Evolutionary conservation across 2,888 invertebrate species (phyloP), one percentile per base, ranked within the genome.

Genomic region (Agrotis ipsilon): DNA sequence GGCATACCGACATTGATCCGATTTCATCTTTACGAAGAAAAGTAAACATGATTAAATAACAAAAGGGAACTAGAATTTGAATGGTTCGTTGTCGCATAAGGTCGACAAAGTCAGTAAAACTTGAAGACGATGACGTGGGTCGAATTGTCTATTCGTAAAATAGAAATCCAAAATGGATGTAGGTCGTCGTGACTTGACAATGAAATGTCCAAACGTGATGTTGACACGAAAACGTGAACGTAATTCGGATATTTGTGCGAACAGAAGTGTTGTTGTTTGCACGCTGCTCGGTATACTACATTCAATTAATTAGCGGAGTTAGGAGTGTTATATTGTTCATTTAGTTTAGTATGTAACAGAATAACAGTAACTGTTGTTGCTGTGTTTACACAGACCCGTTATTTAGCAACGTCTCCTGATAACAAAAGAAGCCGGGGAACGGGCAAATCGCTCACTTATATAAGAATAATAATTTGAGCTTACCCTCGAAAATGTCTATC

Each of bases 121-220:
- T 70, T 68, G 43, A 75, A 76, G 66, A 76, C 58, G 61, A 78
- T 86, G 83, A 88, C 83, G 85, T 83, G 83, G 78, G 81, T 84
- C 64, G 81, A 82, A 85, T 83, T 83, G 83, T 85, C 84, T 86
- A 85, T 89, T 84, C 80, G 79, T 77, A 75, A 88, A 89, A 88
- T 88, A 89, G 88, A 89, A 89, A 89, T 89, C 85, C 83, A 89
- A 89, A 87, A 89, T 89, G 82, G 82, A 89, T 89, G 86, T 90
- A 86, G 90, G 90, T 87, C 89, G 86, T 85, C 81, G 87, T 86
- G 87, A 88, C 86, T 87, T 86, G 90, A 90, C 92, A 92, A 90
- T 91, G 86, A 87, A 87, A 91, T 89, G 84, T 85, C 82, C 86
- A 87, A 92, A 90, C 87, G 86, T 88, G 87, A 89, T 86, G 89